Conservation (phyloP, 2,113 vertebrate genomes). For the Notiomystis cincta region DNA sequence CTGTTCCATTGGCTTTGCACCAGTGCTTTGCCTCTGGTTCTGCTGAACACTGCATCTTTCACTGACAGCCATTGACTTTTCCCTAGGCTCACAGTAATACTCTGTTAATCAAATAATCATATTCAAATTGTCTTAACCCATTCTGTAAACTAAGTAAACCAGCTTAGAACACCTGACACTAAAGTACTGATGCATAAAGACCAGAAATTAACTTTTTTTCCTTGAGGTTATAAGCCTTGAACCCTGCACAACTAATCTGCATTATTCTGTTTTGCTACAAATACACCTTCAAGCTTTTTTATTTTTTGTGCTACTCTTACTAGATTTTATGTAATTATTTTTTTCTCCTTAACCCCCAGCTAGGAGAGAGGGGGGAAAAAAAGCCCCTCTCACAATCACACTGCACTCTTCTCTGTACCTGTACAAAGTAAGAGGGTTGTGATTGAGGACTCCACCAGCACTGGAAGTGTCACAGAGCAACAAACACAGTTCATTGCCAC, state of each 20-base stretch:
- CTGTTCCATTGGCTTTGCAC: neutral
- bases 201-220: neutral
- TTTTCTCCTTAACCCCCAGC: neutral
- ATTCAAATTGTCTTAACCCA: neutral
- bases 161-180: neutral
- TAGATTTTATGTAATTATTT: neutral
- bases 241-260: neutral
- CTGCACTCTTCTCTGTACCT: neutral
- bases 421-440: neutral
- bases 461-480: neutral
- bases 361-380: neutral
- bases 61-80: neutral
- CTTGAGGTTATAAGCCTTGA: neutral
- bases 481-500: neutral
- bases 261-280: neutral
- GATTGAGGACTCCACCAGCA: neutral
- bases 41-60: neutral
- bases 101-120: neutral
- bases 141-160: neutral
- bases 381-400: accelerated
- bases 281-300: neutral
- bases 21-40: neutral
- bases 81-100: neutral
- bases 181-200: neutral
- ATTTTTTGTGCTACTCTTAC: neutral